Conservation (phyloP, 2,888 invertebrate genomes). For the Nemapogon koenigi region DNA sequence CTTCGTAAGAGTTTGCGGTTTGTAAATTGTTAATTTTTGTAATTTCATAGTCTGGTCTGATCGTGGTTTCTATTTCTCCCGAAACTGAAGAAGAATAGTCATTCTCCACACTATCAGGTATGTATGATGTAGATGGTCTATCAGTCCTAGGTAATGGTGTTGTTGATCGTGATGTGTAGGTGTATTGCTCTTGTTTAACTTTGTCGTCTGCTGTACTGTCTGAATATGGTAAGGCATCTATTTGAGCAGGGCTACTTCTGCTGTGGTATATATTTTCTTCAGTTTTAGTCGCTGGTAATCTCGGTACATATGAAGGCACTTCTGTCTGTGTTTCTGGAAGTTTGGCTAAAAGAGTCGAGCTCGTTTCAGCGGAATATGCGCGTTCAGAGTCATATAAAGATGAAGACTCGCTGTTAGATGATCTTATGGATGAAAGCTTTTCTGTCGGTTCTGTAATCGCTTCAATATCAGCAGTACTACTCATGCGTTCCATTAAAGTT, state of each 20-base stretch:
- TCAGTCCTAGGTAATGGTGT: slow-evolving; percentile 27
- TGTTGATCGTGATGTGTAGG: slow-evolving; percentile 17
- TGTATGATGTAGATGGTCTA: slow-evolving; percentile 21
- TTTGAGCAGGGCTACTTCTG: slow-evolving; percentile 31
- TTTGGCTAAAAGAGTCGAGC: slow-evolving; percentile 17
- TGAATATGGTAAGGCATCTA: slow-evolving; percentile 25
- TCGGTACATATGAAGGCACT: slow-evolving; percentile 27
- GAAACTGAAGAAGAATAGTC: slow-evolving; percentile 26
- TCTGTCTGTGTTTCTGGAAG: slow-evolving; percentile 28
- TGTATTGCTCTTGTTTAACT: slow-evolving; percentile 19
- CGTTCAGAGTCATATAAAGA: slow-evolving; percentile 50
- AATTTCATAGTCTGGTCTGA: slow-evolving; percentile 22
- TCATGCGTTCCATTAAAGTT: slow-evolving; percentile 54
- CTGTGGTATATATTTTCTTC: slow-evolving; percentile 32
- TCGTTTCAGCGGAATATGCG: slow-evolving; percentile 47
- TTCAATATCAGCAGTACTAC: slow-evolving; percentile 53
- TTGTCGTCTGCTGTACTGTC: slow-evolving; percentile 29
- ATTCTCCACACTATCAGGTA: slow-evolving; percentile 23
- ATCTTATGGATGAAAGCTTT: slow-evolving; percentile 23
- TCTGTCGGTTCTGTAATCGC: slow-evolving; percentile 46
- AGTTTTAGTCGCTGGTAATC: slow-evolving; percentile 21
- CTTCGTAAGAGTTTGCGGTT: slow-evolving; percentile 18
- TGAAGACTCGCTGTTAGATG: slow-evolving; percentile 26
- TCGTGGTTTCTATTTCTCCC: slow-evolving; percentile 25
- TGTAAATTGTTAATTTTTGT: slow-evolving; percentile 20